Evolutionary conservation across 2,888 invertebrate genomes (phyloP), one percentile per base, ranked within the genome.

Genomic region (Monochamus alternatus): DNA sequence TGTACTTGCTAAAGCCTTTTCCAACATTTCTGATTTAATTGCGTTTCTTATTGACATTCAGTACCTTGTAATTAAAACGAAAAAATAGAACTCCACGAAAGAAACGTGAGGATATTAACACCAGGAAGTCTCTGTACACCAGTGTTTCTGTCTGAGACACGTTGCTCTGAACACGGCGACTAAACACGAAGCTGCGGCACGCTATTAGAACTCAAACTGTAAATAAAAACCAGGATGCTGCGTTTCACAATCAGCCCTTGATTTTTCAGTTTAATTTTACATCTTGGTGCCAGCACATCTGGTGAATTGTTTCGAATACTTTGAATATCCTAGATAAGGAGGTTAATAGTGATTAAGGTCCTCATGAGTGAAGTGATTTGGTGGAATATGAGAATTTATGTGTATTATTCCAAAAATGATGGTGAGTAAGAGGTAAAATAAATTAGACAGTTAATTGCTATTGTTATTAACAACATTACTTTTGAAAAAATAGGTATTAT

Each of bases 381-480:
- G 69, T 69, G 64, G 64, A 72, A 52, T 9, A 72, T 72, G 72
- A 63, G 72, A 52, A 72, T 72, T 43, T 72, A 72, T 58, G 52
- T 72, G 4, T 64, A 72, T n/a, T 64, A 64, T 51, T 55, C 72
- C n/a, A 55, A 52, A 64, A 52, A 58, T n/a, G 72, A 72, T 43
- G 47, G 38, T 55, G 64, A 55, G 72, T 72, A 64, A 64, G 60
- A 47, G 22, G 9, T 47, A 38, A 38, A 38, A 38, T 38, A 38
- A 38, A 38, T 38, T n/a, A n/a, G n/a, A n/a, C 38, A 38, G 5
- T 3, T 38, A 38, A 38, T 38, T 38, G 38, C 38, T 38, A n/a
- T n/a, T n/a, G n/a, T n/a, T n/a, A n/a, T n/a, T n/a, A n/a, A n/a
- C n/a, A n/a, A n/a, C n/a, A n/a, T n/a, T n/a, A n/a, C n/a, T n/a